Percentiles rank a stretch among this genome's conserved stretches.
phyloP scores from a whole-genome alignment of 2,797 vertebrate genomes.

The Novumbra hubbsi region DNA sequence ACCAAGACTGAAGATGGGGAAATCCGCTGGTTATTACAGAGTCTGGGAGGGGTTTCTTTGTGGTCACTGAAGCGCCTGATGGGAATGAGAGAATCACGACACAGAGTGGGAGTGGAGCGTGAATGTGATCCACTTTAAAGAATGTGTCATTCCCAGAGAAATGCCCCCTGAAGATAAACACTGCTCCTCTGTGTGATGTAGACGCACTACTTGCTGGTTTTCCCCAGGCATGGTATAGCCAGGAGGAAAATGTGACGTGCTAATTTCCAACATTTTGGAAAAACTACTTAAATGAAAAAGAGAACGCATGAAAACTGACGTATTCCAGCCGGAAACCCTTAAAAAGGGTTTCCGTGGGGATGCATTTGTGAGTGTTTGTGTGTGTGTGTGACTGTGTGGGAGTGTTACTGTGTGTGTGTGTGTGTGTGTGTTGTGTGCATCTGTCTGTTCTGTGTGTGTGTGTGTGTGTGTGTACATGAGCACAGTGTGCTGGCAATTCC shows the following conservation, averaged over 20 bases:
- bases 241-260: constrained; percentile 42
- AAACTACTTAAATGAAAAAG: constrained; percentile 37
- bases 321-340: constrained; percentile 54
- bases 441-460: constrained; percentile 17
- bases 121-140: constrained; percentile 15
- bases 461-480: neutral
- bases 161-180: constrained; percentile 46
- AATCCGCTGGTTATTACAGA: neutral
- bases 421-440: constrained; percentile 1
- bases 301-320: constrained; percentile 16
- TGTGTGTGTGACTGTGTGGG: neutral
- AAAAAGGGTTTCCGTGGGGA: constrained; percentile 42
- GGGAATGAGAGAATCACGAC: constrained; percentile 22
- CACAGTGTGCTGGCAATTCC: constrained; percentile 57
- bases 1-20: constrained; percentile 23
- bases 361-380: neutral
- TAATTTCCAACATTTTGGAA: constrained; percentile 36
- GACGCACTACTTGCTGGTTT: constrained; percentile 6
- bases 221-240: constrained; percentile 28
- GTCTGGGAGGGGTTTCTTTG: constrained; percentile 41
- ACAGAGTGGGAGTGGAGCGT: constrained; percentile 31
- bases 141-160: constrained; percentile 45
- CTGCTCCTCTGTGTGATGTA: constrained; percentile 37
- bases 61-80: constrained; percentile 9
- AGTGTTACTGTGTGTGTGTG: constrained; percentile 12